Evolutionary conservation across 2,888 invertebrate species (phyloP).

Genomic region (Furcula furcula): DNA sequence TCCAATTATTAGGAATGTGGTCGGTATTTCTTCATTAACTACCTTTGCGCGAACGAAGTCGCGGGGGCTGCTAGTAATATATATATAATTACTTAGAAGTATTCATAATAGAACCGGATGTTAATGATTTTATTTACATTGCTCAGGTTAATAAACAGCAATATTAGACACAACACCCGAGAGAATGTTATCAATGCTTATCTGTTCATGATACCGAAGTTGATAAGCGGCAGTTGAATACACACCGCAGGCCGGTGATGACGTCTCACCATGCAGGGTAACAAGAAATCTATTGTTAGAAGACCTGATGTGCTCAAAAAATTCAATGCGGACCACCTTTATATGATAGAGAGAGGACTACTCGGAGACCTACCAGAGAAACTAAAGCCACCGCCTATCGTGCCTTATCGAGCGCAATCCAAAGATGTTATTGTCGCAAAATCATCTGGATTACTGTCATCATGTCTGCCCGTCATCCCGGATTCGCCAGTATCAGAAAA

Average conservation of each 20-base stretch:
- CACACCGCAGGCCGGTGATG: slow-evolving; percentile 53
- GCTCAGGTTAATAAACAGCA: slow-evolving; percentile 13
- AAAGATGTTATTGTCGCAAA: slow-evolving; percentile 66
- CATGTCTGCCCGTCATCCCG: slow-evolving; percentile 57
- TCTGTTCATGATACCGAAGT: slow-evolving; percentile 52
- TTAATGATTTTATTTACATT: slow-evolving; percentile 15
- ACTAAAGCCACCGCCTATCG: slow-evolving; percentile 55
- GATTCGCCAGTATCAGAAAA: slow-evolving; percentile 51
- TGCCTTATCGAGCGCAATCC: slow-evolving; percentile 55
- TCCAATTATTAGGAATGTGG: too few relatives aligned
- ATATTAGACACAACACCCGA: slow-evolving; percentile 23
- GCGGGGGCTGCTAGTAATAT: too few relatives aligned
- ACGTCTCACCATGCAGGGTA: slow-evolving; percentile 66
- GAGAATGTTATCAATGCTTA: slow-evolving; percentile 58
- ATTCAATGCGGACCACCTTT: slow-evolving; percentile 62
- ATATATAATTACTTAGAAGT: too few relatives aligned
- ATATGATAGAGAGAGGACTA: slow-evolving; percentile 66
- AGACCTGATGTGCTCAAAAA: slow-evolving; percentile 65
- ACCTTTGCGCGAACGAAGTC: too few relatives aligned
- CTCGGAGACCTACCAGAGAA: slow-evolving; percentile 67
- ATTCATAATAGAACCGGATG: background rate
- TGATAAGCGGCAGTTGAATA: slow-evolving; percentile 59
- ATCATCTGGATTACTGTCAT: slow-evolving; percentile 65
- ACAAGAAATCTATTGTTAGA: slow-evolving; percentile 51
- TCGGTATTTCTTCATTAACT: too few relatives aligned